A percentile compares a stretch with the other conserved stretches of the same genome.
Conservation (phyloP, 1,140 invertebrate species). For the Sycophila sp. region DNA sequence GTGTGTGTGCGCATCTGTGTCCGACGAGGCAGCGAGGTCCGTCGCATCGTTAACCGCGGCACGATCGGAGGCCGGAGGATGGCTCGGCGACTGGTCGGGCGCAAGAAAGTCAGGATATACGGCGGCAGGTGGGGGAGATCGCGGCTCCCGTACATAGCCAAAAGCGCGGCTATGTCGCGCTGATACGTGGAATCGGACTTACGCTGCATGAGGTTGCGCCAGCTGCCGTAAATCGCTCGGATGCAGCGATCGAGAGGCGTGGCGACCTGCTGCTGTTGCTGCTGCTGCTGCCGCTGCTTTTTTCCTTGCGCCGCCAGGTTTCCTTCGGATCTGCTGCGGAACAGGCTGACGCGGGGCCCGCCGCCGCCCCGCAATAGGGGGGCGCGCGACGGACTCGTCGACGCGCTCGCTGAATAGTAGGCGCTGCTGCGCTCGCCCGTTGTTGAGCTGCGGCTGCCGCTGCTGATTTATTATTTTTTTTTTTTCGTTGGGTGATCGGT, state of each 20-base stretch:
- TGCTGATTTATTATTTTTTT: neutral
- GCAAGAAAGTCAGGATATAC: too few species aligned
- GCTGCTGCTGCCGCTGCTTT: slow-evolving; percentile 4
- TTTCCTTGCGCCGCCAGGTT: slow-evolving; percentile 48
- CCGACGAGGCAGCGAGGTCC: too few species aligned
- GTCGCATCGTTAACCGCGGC: too few species aligned
- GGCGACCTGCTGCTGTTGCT: slow-evolving; percentile 33
- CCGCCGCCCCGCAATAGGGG: neutral
- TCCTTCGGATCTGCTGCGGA: slow-evolving; percentile 63
- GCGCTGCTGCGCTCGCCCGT: slow-evolving; percentile 16
- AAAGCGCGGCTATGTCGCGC: too few species aligned
- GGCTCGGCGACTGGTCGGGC: too few species aligned
- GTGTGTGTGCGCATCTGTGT: too few species aligned
- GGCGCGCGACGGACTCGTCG: neutral
- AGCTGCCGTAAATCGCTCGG: slow-evolving; percentile 65
- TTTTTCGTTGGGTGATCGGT: neutral
- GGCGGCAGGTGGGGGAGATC: too few species aligned
- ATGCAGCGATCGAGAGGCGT: slow-evolving; percentile 64
- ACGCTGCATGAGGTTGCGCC: slow-evolving; percentile 67
- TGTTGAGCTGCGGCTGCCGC: neutral
- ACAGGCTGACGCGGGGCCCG: slow-evolving; percentile 45
- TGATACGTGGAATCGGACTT: too few species aligned
- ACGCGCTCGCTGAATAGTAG: slow-evolving; percentile 26
- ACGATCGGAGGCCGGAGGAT: too few species aligned
- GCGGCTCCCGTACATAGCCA: too few species aligned